A percentile compares a stretch with the other conserved stretches of the same genome.
Evolutionary conservation across 2,113 vertebrate genomes (phyloP).

Genomic region (Thamnaconus septentrionalis): DNA sequence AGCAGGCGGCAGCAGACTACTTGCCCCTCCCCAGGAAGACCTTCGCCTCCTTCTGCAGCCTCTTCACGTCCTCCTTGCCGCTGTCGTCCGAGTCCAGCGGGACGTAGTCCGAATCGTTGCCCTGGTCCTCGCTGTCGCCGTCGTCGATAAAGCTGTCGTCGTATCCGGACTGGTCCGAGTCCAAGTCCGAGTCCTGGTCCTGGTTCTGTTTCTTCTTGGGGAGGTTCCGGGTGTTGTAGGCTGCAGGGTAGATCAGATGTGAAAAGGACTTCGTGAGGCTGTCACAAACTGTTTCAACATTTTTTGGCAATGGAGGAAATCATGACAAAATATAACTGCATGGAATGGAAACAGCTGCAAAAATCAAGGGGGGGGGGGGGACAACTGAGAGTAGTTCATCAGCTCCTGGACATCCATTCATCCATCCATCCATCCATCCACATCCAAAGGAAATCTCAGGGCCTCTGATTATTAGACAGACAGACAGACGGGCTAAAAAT

Average conservation of each 20-base stretch:
- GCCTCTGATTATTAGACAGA: too few relatives aligned
- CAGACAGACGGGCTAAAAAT: too few relatives aligned
- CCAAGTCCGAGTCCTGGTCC: conserved; percentile 52
- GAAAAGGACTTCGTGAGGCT: background rate
- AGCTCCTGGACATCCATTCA: too few relatives aligned
- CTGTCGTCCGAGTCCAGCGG: conserved; percentile 57
- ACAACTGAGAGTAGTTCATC: too few relatives aligned
- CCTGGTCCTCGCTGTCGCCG: conserved; percentile 55
- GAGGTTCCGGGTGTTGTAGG: background rate
- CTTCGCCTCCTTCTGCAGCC: conserved; percentile 58
- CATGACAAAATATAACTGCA: too few relatives aligned
- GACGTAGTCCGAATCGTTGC: conserved; percentile 67
- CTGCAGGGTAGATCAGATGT: conserved; percentile 15
- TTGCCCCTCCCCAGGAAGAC: conserved; percentile 55
- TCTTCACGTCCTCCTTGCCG: conserved; percentile 51
- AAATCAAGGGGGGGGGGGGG: too few relatives aligned
- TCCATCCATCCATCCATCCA: too few relatives aligned
- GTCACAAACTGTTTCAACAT: too few relatives aligned
- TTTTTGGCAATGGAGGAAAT: too few relatives aligned
- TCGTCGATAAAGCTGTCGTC: conserved; percentile 75
- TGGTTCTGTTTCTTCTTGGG: background rate
- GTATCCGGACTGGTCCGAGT: conserved; percentile 1
- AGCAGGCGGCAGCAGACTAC: conserved; percentile 2
- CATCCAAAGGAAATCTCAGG: too few relatives aligned
- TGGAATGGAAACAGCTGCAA: too few relatives aligned